Evolutionary conservation across 1,140 invertebrate species (phyloP).

Genomic region (Psix sp.): DNA sequence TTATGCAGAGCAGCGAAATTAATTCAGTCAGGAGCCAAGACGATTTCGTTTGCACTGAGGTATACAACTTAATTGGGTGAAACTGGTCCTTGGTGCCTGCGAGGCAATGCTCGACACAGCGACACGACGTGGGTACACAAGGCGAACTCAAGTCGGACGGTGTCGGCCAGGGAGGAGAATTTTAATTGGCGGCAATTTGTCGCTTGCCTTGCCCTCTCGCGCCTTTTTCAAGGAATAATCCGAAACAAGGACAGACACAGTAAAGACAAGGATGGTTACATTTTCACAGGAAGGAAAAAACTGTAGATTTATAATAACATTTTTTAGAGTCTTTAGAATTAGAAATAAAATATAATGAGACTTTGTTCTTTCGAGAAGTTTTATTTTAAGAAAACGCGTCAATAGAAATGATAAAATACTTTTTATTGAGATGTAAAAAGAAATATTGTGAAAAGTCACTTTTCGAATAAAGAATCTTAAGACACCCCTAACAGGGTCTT

Average conservation of each 20-base stretch:
- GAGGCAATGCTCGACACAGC: conserved; percentile 45
- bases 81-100: conserved; percentile 67
- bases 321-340: too few relatives aligned
- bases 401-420: too few relatives aligned
- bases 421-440: too few relatives aligned
- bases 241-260: conserved; percentile 6
- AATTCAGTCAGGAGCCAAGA: conserved; percentile 55
- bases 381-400: too few relatives aligned
- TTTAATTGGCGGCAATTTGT: conserved; percentile 77
- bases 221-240: conserved; percentile 43
- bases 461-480: too few relatives aligned
- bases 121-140: conserved; percentile 49
- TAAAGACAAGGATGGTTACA: background rate
- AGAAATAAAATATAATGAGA: too few relatives aligned
- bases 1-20: conserved; percentile 51
- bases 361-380: too few relatives aligned
- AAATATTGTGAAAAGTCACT: too few relatives aligned
- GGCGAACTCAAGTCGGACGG: conserved; percentile 41
- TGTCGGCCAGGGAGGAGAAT: conserved; percentile 65
- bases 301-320: too few relatives aligned
- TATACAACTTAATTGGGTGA: conserved; percentile 76
- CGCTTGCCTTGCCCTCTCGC: conserved; percentile 52
- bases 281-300: too few relatives aligned
- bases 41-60: conserved; percentile 53
- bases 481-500: too few relatives aligned